phyloP scores from a whole-genome alignment of 2,888 invertebrate genomes.

The Geotrupes spiniger region DNA sequence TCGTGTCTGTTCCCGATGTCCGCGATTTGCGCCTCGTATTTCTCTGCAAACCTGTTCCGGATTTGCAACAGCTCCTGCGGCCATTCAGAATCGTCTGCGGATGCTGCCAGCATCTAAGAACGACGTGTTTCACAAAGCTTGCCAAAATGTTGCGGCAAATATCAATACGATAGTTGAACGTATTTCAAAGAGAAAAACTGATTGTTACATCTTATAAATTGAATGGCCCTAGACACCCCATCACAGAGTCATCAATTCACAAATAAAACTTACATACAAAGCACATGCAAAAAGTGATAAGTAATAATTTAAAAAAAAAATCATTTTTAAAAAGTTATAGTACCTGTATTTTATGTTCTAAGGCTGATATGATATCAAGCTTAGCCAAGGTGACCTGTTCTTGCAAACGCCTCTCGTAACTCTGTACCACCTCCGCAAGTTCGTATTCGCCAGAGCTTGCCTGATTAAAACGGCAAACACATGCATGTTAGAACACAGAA shows the following conservation, averaged over 20 bases:
- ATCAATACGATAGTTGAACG: too few relatives aligned
- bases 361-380: conserved; percentile 64
- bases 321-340: conserved; percentile 30
- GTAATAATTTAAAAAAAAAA: not conserved
- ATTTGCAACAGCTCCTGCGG: conserved; percentile 71
- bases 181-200: too few relatives aligned
- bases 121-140: too few relatives aligned
- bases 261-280: not conserved
- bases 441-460: conserved; percentile 48
- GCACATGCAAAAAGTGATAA: not conserved
- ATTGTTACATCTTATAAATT: conserved; percentile 12
- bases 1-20: conserved; percentile 58
- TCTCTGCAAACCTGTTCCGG: conserved; percentile 69
- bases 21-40: conserved; percentile 60
- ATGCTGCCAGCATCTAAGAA: conserved; percentile 65
- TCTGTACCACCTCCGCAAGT: conserved; percentile 48
- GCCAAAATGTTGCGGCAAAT: too few relatives aligned
- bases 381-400: conserved; percentile 64
- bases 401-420: conserved; percentile 56
- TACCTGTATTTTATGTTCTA: conserved; percentile 76
- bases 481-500: not conserved
- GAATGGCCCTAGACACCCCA: too few relatives aligned
- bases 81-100: conserved; percentile 71
- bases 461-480: conserved; percentile 23
- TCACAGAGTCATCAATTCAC: too few relatives aligned